Base-by-base conservation (phyloP, 2,113 vertebrate species). In the Chionomys nivalis region DNA sequence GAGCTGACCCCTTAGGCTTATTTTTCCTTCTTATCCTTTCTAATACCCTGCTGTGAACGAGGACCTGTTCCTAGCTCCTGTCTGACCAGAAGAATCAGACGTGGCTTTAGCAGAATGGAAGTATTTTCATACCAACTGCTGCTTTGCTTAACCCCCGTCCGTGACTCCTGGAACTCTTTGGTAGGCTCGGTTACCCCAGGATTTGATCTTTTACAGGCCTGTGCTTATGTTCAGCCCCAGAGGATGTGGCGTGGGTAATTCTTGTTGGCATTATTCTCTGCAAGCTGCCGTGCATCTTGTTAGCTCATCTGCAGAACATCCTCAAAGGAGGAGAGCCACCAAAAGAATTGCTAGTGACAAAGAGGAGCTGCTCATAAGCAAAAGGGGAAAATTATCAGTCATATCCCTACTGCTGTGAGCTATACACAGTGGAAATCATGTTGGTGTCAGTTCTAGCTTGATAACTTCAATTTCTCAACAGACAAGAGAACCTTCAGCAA, bases 321-420 rank as follows among this genome's bases (percentile, higher is more conserved):
- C 90, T 97, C 95, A 90, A 39, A 61, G 72, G 94, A 98, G 89
- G 72, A 93, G 89, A 98, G 89, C 93, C 97, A 96, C 4, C 0
- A 23, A 97, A 97, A 97, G n/a, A 85, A 88, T 92, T 95, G 82
- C 39, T 89, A 95, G 49, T 92, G 92, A 97, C 95, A 98, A 98
- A 96, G 49, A 44, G 89, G 96, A 96, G 95, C 82, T 65, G 87
- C 90, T 94, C 90, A 91, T 24, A 61, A 96, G 89, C 85, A 94
- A 98, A 95, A 82, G 55, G 83, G 91, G 97, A 88, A 97, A 96
- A 94, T 83, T 96, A 92, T 11, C 89, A 85, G 77, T 76, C 39
- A 5, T 44, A 21, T 11, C 9, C 28, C 7, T 65, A 42, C 77
- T 73, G 44, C 81, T 96, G 88, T 83, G 42, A 78, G 52, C 65